Conservation (phyloP, 2,113 vertebrate genomes). For the Xiphophorus hellerii region DNA sequence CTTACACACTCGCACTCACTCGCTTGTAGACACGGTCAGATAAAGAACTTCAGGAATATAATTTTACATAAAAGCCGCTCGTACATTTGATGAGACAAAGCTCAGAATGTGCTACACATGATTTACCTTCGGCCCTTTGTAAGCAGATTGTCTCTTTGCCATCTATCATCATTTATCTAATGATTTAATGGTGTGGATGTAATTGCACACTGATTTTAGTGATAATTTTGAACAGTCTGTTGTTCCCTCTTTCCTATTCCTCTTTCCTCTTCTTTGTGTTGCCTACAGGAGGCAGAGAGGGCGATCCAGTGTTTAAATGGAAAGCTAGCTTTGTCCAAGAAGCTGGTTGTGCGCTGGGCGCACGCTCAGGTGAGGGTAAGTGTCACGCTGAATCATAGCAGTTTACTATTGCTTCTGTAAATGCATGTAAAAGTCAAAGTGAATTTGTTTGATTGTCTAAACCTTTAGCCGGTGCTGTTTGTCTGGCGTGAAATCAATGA, state of each 20-base stretch:
- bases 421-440: not conserved
- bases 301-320: conserved; percentile 97
- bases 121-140: conserved; percentile 10
- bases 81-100: conserved; percentile 52
- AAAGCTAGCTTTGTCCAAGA: conserved; percentile 97
- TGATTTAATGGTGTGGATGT: conserved; percentile 58
- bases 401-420: not conserved
- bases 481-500: not conserved
- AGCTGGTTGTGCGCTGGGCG: conserved; percentile 95
- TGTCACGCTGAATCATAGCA: conserved; percentile 22
- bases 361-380: conserved; percentile 97
- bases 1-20: conserved; percentile 41
- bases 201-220: conserved; percentile 57
- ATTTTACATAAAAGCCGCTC: conserved; percentile 52
- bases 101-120: conserved; percentile 18
- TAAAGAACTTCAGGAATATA: conserved; percentile 59
- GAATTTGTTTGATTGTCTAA: not conserved
- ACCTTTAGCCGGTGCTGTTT: not conserved
- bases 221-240: conserved; percentile 8
- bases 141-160: conserved; percentile 41
- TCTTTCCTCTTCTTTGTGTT: not conserved
- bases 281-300: conserved; percentile 91
- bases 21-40: conserved; percentile 21
- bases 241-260: not conserved
- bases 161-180: conserved; percentile 58